These are phyloP conservation scores for Tautogolabrus adspersus DNA, from an alignment of 2,113 vertebrate species.

Conservation along the genomic window DNA sequence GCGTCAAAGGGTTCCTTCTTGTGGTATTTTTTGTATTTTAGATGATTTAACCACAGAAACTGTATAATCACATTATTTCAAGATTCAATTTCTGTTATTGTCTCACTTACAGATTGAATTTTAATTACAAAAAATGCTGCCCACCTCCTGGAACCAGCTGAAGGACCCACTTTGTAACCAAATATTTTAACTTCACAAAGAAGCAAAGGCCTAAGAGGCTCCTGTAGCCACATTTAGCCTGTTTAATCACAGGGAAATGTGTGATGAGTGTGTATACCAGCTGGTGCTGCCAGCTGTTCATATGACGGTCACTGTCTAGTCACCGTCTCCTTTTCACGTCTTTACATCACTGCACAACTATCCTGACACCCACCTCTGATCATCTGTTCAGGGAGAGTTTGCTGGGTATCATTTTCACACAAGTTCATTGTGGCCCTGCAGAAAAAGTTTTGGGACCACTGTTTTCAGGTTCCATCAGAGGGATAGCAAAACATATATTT, in stretches of 20 bases:
- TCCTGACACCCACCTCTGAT: conserved; percentile 6
- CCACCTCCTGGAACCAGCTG: not conserved
- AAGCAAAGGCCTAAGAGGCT: too few species aligned
- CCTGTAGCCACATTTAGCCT: not conserved
- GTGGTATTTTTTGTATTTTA: not conserved
- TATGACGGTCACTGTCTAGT: conserved; percentile 7
- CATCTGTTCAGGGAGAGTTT: not conserved
- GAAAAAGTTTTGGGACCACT: too few species aligned
- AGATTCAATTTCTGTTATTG: too few species aligned
- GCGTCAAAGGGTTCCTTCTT: not conserved
- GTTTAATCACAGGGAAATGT: not conserved
- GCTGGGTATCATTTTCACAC: not conserved
- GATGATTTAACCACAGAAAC: too few species aligned
- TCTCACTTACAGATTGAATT: too few species aligned
- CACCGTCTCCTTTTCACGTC: not conserved
- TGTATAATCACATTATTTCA: too few species aligned
- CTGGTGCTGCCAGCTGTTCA: conserved; percentile 24
- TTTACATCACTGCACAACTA: conserved; percentile 24
- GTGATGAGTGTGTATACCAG: conserved; percentile 1
- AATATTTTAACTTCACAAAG: not conserved
- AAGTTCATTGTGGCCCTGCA: too few species aligned
- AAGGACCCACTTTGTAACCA: not conserved
- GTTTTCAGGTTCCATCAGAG: too few species aligned
- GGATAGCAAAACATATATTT: too few species aligned
- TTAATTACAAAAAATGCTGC: too few species aligned